Base-by-base conservation (phyloP, 2,888 invertebrate species). In the Deilephila elpenor region DNA sequence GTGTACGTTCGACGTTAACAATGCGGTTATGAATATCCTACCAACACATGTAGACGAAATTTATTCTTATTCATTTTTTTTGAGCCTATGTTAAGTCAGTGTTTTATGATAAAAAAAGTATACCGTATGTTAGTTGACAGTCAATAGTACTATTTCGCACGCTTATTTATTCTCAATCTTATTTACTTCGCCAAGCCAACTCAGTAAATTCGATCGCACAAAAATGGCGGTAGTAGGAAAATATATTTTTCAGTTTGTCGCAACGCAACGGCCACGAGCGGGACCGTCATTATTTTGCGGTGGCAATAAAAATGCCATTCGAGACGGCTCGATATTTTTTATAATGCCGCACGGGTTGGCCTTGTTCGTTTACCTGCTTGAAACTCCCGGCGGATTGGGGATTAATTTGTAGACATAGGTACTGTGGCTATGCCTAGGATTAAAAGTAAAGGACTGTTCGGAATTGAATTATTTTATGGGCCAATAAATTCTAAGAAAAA, bases 241-340 rank as follows among this genome's bases (percentile, higher is more conserved):
- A 67, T 60, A 73, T 60, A 70, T 59, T 60, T 67, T 73, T 73
- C 70, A 70, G 70, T 60, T 44, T 53, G 70, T 59, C 70, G 70
- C 72, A 67, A 44, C 72, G 72, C 59, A 82, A 82, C 79, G 75
- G 78, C 83, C 80, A 78, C 80, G 81, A 80, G 74, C 82, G 78
- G 44, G 82, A 83, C 83, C 85, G 84, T 83, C 86, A 87, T 88
- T 87, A 89, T 89, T 89, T 87, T 84, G 84, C 84, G 86, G 84
- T 11, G 77, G 86, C 83, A 85, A 87, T 89, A 89, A 89, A 89
- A 89, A 86, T 85, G 88, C 86, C 89, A 84, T 82, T 76, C 80
- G 77, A 78, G 82, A 80, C 81, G 81, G 81, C 77, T 80, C 83
- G 80, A 84, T 84, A 86, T 86, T 84, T 88, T 88, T 88, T 86